Percentiles rank a stretch among this genome's conserved stretches.
Conservation (phyloP, 2,797 vertebrate genomes). For the Peromyscus aztecus region DNA sequence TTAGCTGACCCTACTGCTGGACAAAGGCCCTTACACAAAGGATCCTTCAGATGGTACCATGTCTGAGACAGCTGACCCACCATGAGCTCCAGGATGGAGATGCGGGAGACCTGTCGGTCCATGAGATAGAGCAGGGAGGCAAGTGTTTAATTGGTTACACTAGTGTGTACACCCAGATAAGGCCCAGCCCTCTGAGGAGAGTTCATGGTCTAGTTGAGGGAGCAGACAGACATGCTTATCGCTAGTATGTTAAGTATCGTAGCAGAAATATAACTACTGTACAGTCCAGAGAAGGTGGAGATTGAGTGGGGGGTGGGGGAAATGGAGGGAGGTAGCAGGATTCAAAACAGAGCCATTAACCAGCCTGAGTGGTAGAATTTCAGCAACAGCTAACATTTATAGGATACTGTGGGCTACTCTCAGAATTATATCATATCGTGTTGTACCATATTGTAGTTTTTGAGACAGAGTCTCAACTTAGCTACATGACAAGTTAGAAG, state of each 20-base stretch:
- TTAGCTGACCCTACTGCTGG: not conserved
- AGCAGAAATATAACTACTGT: not conserved
- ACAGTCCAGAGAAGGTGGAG: not conserved
- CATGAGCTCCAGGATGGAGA: not conserved
- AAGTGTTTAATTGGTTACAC: not conserved
- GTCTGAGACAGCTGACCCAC: not conserved
- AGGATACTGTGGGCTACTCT: not conserved
- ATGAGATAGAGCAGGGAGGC: not conserved
- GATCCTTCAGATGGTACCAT: not conserved
- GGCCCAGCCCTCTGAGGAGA: not conserved
- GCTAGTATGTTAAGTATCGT: not conserved
- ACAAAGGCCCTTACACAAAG: not conserved
- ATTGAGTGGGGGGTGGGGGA: not conserved
- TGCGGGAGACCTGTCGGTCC: not conserved
- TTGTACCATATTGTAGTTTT: not conserved
- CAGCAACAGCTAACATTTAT: constrained; percentile 1
- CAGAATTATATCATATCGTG: not conserved
- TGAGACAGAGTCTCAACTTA: not conserved
- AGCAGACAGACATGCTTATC: not conserved
- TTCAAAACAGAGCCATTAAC: constrained; percentile 8
- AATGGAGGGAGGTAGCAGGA: not conserved
- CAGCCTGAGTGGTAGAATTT: constrained; percentile 24
- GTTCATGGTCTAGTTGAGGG: not conserved
- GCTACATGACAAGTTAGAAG: not conserved
- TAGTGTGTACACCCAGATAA: not conserved